Base-by-base conservation (phyloP, 1,140 invertebrate genomes). In the Melipona quadrifasciata region DNA sequence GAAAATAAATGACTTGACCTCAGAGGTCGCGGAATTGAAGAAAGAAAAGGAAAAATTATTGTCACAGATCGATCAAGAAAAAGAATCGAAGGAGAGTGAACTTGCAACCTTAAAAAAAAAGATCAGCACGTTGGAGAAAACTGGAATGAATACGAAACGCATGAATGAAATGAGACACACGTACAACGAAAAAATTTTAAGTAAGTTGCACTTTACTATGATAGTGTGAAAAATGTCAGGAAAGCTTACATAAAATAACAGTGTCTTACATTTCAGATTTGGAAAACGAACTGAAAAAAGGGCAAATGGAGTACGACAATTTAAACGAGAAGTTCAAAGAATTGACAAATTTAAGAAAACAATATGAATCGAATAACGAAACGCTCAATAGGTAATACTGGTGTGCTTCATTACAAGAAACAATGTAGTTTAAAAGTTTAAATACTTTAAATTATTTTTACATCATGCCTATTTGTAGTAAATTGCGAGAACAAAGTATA, bases 311-410 rank as follows among this genome's bases (percentile, higher is more conserved):
- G 86, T 97, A 97, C 92, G 96, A 97, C 84, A 97, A 98, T 87
- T 94, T 98, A 14, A 98, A 97, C 51, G 95, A 95, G 6, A 98
- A 97, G 92, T 97, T 98, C 93, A 97, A 98, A 90, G 95, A 97
- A 82, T 93, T 98, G n/a, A 96, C 97, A 91, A 97, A 98, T 92
- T 96, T 96, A 74, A 98, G 98, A 93, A 96, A 77, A 4, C 75
- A 87, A 34, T 55, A 82, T 47, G 82, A 90, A 78, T 55, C n/a
- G 27, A 68, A 90, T 24, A 90, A 89, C 57, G 85, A 85, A 95
- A 95, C 95, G 64, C 88, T 97, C 55, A 95, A 96, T 89, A 94
- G 91, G 95, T 95, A 93, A 91, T 86, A 57, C 51, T 64, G 84
- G 58, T 61, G 34, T 2, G 67, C 19, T 31, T 17, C 11, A 61